Conservation (phyloP, 2,113 vertebrate species). For the Crotalus helleri region DNA sequence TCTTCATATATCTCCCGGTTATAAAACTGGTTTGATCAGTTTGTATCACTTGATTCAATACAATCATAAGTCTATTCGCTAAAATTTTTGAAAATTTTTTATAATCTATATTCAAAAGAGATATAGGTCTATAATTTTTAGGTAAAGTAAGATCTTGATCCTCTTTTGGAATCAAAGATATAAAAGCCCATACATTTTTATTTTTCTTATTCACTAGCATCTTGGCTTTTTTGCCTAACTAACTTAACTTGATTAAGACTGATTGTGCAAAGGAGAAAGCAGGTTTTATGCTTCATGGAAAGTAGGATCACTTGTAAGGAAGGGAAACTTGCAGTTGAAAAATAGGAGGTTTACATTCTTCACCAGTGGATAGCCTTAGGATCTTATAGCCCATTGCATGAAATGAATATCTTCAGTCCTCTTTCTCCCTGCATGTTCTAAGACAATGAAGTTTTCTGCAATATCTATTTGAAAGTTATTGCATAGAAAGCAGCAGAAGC, state of each 20-base stretch:
- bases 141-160: too few relatives aligned
- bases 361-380: not conserved
- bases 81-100: too few relatives aligned
- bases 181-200: not conserved
- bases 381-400: not conserved
- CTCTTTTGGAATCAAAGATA: too few relatives aligned
- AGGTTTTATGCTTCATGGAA: not conserved
- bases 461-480: not conserved
- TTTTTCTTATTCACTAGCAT: not conserved
- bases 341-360: not conserved
- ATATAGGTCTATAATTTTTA: too few relatives aligned
- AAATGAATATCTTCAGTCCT: not conserved
- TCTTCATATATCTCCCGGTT: too few relatives aligned
- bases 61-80: too few relatives aligned
- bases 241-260: not conserved
- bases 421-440: not conserved
- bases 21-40: too few relatives aligned
- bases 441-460: not conserved
- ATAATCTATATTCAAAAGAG: too few relatives aligned
- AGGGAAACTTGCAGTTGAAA: not conserved
- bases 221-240: not conserved
- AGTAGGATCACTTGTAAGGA: not conserved
- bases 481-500: not conserved
- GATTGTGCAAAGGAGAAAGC: not conserved
- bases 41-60: too few relatives aligned